Evolutionary conservation across 2,113 vertebrate species (phyloP).

Genomic region (Regulus satrapa): DNA sequence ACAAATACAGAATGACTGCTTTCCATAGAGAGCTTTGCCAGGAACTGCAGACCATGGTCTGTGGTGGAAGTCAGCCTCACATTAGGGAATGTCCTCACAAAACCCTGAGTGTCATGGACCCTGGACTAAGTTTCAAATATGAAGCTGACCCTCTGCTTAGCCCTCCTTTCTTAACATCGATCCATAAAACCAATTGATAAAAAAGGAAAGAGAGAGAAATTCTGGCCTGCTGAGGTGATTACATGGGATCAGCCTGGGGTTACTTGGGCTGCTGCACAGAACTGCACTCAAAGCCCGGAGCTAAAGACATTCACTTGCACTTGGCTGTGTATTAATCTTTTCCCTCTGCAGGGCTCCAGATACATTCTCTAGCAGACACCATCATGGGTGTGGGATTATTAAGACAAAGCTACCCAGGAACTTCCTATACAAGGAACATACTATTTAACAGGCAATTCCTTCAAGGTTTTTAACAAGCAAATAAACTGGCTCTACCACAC

Average conservation of each 20-base stretch:
- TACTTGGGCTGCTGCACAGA: neutral
- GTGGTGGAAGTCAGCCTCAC: neutral
- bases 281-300: neutral
- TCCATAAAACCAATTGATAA: neutral
- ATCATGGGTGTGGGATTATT: neutral
- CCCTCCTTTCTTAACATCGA: neutral
- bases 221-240: neutral
- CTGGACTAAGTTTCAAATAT: neutral
- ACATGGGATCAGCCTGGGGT: neutral
- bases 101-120: fast-evolving
- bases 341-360: neutral
- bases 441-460: neutral
- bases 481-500: neutral
- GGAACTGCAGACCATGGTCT: neutral
- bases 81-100: neutral
- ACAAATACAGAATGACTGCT: neutral
- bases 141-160: neutral
- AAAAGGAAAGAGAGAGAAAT: neutral
- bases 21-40: neutral
- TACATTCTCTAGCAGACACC: neutral
- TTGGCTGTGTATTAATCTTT: neutral
- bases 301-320: neutral
- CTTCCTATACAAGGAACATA: neutral
- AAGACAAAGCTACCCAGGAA: neutral
- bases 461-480: neutral